A percentile compares a stretch with the other conserved stretches of the same genome.
Evolutionary conservation across 1,140 invertebrate genomes (phyloP).

Genomic region (Macrobrachium rosenbergii): DNA sequence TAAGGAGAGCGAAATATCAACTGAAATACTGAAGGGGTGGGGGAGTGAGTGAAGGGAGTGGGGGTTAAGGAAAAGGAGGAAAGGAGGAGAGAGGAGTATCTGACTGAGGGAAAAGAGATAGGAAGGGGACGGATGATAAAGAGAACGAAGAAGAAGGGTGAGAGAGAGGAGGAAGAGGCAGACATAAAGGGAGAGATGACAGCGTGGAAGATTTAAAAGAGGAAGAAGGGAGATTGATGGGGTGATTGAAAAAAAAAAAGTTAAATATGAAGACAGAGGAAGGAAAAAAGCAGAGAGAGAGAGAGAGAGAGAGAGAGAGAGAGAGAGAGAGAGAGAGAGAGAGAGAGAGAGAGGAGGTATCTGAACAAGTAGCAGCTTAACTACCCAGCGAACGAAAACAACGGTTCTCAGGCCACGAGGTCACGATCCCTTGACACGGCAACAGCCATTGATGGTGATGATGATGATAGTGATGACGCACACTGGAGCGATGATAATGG

Average conservation of each 20-base stretch:
- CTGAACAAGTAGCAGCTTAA: not conserved
- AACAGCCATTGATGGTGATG: not conserved
- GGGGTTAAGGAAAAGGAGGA: no score
- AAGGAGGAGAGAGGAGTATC: no score
- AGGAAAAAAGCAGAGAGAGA: not conserved
- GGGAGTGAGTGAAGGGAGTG: no score
- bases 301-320: not conserved
- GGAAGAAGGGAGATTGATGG: not conserved
- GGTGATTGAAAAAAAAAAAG: no score
- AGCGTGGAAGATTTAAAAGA: not conserved
- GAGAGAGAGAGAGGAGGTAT: not conserved
- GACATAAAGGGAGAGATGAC: not conserved
- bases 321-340: not conserved
- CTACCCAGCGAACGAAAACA: no score
- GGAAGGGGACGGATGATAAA: not conserved
- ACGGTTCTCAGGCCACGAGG: no score
- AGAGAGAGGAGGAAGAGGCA: not conserved
- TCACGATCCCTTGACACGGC: no score
- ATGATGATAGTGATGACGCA: constrained; percentile 5
- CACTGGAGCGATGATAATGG: no score
- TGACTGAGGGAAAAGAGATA: no score
- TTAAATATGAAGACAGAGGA: not conserved
- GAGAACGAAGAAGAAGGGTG: not conserved
- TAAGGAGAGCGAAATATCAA: no score
- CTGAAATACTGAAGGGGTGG: no score